A percentile compares a stretch with the other conserved stretches of the same genome.
Conservation (phyloP, 1,140 invertebrate species). For the Neotoxoptera formosana region DNA sequence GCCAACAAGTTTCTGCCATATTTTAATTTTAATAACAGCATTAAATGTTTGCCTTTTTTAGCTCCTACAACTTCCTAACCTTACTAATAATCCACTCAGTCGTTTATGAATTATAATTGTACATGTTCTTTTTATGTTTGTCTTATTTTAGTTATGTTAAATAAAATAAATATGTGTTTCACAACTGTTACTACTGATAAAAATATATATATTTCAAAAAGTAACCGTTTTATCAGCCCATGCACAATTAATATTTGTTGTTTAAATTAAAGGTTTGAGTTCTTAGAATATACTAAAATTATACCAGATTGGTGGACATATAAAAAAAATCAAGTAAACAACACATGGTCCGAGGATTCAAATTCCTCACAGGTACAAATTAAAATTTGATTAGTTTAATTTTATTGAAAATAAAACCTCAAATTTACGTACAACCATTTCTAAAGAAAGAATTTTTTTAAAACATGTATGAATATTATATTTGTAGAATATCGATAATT, state of each 20-base stretch:
- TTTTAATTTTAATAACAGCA: too few species aligned
- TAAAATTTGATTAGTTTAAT: not conserved
- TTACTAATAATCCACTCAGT: not conserved
- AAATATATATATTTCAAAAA: too few species aligned
- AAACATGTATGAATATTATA: not conserved
- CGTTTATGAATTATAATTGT: not conserved
- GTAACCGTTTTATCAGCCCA: not conserved
- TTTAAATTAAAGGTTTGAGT: not conserved
- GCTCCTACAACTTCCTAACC: too few species aligned
- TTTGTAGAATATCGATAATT: not conserved
- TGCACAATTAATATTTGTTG: not conserved
- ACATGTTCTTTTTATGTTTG: not conserved
- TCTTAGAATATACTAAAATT: not conserved
- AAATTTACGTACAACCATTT: not conserved
- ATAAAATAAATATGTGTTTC: too few species aligned
- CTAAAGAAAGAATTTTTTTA: not conserved
- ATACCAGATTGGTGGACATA: not conserved
- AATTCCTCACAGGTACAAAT: not conserved
- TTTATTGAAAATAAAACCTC: too few species aligned
- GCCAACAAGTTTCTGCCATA: too few species aligned
- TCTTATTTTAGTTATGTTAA: not conserved
- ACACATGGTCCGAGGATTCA: not conserved
- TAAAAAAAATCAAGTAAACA: not conserved
- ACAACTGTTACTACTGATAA: too few species aligned
- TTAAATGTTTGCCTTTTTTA: too few species aligned